These are phyloP conservation scores for Mesaphorura yosii DNA, from an alignment of 1,140 invertebrate species.

Conservation along the genomic window DNA sequence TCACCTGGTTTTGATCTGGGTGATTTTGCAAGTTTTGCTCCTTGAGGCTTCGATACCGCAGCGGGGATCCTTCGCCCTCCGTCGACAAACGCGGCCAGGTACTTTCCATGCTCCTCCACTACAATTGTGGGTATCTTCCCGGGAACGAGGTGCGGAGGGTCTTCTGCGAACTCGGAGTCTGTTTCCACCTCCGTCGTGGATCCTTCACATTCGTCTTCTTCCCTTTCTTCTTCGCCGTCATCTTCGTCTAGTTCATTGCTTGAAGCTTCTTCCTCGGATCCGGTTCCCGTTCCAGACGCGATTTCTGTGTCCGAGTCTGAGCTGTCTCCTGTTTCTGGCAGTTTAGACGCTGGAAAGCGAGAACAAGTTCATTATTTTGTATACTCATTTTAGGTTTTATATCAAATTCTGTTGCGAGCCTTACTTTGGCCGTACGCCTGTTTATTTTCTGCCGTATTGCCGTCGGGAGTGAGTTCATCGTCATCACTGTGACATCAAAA, in stretches of 20 bases:
- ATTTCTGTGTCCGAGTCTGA: conserved; percentile 30
- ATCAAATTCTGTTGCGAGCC: too few relatives aligned
- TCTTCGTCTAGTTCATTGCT: conserved; percentile 50
- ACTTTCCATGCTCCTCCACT: conserved; percentile 34
- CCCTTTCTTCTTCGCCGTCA: conserved; percentile 49
- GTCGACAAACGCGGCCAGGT: conserved; percentile 20
- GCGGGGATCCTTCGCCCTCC: too few relatives aligned
- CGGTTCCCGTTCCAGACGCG: conserved; percentile 40
- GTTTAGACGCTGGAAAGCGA: background rate
- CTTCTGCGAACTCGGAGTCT: conserved; percentile 78
- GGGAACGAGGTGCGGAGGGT: conserved; percentile 36
- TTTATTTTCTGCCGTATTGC: conserved; percentile 20
- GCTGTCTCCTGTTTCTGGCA: conserved; percentile 11
- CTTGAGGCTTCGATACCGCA: too few relatives aligned
- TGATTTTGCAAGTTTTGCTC: too few relatives aligned
- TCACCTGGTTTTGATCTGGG: too few relatives aligned
- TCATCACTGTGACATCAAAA: conserved; percentile 13
- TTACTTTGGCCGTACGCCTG: too few relatives aligned
- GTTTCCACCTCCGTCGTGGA: conserved; percentile 82
- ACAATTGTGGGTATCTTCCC: conserved; percentile 38
- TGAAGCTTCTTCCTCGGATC: conserved; percentile 45
- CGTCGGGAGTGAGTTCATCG: conserved; percentile 27
- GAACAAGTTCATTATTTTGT: background rate
- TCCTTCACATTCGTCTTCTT: conserved; percentile 50
- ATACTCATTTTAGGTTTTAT: background rate